Evolutionary conservation across 2,797 vertebrate species (phyloP).

Genomic region (Furcifer pardalis): DNA sequence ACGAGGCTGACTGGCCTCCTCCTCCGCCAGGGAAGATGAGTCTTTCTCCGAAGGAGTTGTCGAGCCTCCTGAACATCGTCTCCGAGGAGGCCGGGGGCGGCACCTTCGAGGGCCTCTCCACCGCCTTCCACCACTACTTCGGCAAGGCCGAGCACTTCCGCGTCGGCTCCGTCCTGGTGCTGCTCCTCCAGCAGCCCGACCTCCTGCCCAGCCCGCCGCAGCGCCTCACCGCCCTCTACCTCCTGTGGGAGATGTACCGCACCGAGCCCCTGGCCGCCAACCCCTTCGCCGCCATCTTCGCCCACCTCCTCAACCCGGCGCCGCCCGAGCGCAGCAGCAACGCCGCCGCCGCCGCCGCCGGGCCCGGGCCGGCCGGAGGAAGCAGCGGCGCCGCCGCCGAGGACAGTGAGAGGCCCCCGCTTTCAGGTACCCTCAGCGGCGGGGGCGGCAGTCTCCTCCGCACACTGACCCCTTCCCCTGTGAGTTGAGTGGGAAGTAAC

Average conservation of each 20-base stretch:
- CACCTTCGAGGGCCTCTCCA: conserved; percentile 93
- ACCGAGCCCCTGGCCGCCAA: conserved; percentile 96
- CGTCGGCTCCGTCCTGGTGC: conserved; percentile 91
- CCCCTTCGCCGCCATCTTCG: conserved; percentile 96
- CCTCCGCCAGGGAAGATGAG: conserved; percentile 72
- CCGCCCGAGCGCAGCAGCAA: conserved; percentile 84
- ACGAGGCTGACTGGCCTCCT: conserved; percentile 13
- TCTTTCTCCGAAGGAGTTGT: conserved; percentile 87
- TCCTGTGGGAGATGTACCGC: conserved; percentile 99
- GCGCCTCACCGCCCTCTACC: conserved; percentile 95
- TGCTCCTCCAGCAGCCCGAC: conserved; percentile 96
- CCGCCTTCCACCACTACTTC: conserved; percentile 95
- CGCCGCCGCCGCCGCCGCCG: background rate
- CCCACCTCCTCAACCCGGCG: conserved; percentile 91
- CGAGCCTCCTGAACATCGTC: conserved; percentile 93
- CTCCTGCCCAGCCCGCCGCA: conserved; percentile 92
- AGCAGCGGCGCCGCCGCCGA: background rate
- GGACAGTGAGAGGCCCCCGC: conserved; percentile 27
- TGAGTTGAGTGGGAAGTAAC: too few relatives aligned
- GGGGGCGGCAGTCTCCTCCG: too few relatives aligned
- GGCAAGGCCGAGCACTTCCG: conserved; percentile 95
- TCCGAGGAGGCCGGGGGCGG: conserved; percentile 94
- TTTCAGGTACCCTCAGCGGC: conserved; percentile 12
- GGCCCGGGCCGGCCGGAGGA: background rate
- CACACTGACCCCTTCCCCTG: too few relatives aligned